Conservation (phyloP, 1,140 invertebrate species). For the Pseudomyrmex flavicornis region DNA sequence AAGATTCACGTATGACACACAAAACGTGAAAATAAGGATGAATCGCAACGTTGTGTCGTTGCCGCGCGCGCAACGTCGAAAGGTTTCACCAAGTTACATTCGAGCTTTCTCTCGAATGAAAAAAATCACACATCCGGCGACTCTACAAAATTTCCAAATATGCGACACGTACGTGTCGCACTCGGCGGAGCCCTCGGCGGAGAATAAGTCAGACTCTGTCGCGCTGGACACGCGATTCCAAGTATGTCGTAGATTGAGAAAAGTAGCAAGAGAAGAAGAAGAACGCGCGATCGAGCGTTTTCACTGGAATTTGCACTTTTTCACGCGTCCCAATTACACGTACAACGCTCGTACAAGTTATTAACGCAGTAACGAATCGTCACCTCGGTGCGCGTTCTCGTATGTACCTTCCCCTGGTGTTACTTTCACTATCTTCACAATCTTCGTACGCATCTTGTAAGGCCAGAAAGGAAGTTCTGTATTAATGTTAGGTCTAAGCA, state of each 20-base stretch:
- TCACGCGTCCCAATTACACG: constrained; percentile 34
- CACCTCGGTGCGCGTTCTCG: not conserved
- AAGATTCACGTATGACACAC: constrained; percentile 40
- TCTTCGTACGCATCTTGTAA: constrained; percentile 47
- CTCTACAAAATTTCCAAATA: constrained; percentile 62
- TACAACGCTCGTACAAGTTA: constrained; percentile 18
- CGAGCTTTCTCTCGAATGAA: constrained; percentile 60
- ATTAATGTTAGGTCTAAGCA: constrained; percentile 73
- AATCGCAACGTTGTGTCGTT: constrained; percentile 41
- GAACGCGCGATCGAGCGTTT: not conserved
- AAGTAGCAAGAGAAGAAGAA: not conserved
- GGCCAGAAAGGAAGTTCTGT: constrained; percentile 75
- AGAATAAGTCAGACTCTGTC: not conserved
- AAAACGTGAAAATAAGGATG: constrained; percentile 59
- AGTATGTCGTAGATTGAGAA: constrained; percentile 14
- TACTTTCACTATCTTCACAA: constrained; percentile 71
- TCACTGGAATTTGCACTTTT: constrained; percentile 43
- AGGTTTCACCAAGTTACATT: constrained; percentile 36
- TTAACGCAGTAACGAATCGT: constrained; percentile 50
- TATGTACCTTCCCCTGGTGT: constrained; percentile 19
- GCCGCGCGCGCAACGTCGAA: constrained; percentile 31
- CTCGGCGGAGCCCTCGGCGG: not conserved
- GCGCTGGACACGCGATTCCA: constrained; percentile 43
- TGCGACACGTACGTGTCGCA: not conserved
- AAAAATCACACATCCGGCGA: constrained; percentile 40